These are phyloP conservation scores for Neria commutata DNA, from an alignment of 2,888 invertebrate genomes.

Conservation along the genomic window DNA sequence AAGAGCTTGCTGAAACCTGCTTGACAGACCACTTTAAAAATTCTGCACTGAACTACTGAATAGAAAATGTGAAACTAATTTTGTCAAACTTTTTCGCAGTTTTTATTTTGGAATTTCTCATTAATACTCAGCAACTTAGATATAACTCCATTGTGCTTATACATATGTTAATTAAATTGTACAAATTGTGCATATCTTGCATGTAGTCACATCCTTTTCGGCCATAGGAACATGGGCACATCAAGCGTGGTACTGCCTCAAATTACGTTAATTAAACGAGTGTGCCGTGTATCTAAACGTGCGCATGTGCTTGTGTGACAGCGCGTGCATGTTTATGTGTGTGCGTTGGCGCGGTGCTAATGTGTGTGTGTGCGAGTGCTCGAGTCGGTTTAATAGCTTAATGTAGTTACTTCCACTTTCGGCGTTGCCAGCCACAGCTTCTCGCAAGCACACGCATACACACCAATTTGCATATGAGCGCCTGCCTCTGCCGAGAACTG, in stretches of 20 bases:
- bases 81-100: too few relatives aligned
- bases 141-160: too few relatives aligned
- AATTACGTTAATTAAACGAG: constrained; percentile 53
- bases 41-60: too few relatives aligned
- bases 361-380: constrained; percentile 33
- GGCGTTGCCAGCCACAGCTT: constrained; percentile 49
- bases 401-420: constrained; percentile 53
- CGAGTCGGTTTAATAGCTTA: constrained; percentile 53
- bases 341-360: constrained; percentile 20
- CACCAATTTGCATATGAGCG: neutral
- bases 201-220: too few relatives aligned
- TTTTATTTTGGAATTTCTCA: too few relatives aligned
- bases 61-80: too few relatives aligned
- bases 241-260: constrained; percentile 41
- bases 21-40: too few relatives aligned
- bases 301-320: neutral
- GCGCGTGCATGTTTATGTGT: neutral
- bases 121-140: too few relatives aligned
- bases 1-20: too few relatives aligned
- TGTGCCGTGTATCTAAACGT: constrained; percentile 13
- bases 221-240: constrained; percentile 13
- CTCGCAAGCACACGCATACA: neutral
- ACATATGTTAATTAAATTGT: too few relatives aligned
- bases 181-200: too few relatives aligned
- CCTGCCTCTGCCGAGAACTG: constrained; percentile 35